phyloP scores from a whole-genome alignment of 2,888 invertebrate genomes.

The Nesidiocoris tenuis region DNA sequence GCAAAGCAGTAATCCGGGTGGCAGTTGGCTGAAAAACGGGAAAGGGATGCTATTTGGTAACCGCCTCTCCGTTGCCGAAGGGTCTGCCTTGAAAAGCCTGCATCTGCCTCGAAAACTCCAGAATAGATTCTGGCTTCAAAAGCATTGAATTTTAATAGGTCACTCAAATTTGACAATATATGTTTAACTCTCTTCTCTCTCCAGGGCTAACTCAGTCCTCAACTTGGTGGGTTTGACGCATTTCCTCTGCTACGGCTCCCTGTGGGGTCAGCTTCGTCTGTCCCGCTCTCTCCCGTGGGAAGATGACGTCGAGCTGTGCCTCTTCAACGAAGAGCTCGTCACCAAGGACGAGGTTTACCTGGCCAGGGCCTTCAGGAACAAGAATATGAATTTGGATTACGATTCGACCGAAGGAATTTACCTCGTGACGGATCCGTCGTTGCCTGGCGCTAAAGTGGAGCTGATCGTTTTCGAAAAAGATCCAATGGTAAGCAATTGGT shows the following conservation, averaged over 20 bases:
- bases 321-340: conserved; percentile 57
- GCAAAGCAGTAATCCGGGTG: no score
- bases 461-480: conserved; percentile 59
- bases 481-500: conserved; percentile 54
- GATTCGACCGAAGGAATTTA: conserved; percentile 59
- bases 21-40: no score
- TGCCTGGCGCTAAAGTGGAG: conserved; percentile 54
- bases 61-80: no score
- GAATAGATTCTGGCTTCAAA: no score
- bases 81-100: no score
- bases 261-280: conserved; percentile 61
- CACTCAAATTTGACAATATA: no score
- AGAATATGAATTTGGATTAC: conserved; percentile 57
- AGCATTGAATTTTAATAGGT: no score
- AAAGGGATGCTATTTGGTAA: no score
- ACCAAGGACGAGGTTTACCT: conserved; percentile 57
- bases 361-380: conserved; percentile 57
- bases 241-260: conserved; percentile 60
- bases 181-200: no score
- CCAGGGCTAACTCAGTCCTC: conserved; percentile 56
- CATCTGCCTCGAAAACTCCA: no score
- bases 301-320: conserved; percentile 58
- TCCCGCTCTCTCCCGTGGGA: conserved; percentile 61
- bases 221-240: conserved; percentile 57
- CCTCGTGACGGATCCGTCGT: conserved; percentile 53